Conservation (phyloP, 2,113 vertebrate genomes). For the Calcarius ornatus region DNA sequence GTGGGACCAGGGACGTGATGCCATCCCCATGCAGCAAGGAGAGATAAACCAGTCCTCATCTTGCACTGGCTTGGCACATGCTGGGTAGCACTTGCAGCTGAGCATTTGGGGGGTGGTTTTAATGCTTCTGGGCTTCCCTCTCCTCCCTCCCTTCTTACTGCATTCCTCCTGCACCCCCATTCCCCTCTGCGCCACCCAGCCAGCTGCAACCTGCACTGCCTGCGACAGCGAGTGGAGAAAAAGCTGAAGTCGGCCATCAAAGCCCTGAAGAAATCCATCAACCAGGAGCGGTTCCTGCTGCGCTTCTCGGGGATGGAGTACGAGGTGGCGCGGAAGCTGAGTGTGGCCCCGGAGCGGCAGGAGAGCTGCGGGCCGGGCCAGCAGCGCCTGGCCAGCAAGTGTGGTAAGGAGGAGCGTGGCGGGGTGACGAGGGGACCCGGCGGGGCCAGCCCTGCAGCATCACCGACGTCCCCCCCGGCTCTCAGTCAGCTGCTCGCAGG, state of each 20-base stretch:
- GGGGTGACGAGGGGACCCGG: neutral
- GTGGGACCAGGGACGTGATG: neutral
- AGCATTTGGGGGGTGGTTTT: neutral
- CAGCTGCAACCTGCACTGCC: conserved; percentile 88
- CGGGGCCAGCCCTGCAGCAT: conserved; percentile 7
- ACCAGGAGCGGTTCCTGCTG: conserved; percentile 95
- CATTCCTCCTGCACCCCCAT: neutral
- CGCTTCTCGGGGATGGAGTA: conserved; percentile 92
- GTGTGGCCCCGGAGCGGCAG: conserved; percentile 65
- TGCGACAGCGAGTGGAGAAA: conserved; percentile 90
- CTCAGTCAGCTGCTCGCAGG: conserved; percentile 95
- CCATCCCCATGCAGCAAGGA: neutral
- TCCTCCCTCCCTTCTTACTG: neutral
- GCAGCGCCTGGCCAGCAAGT: conserved; percentile 84
- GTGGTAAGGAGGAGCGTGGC: conserved; percentile 84
- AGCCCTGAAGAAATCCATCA: conserved; percentile 95
- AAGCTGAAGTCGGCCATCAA: conserved; percentile 92
- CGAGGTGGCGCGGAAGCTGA: conserved; percentile 89
- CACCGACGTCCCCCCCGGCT: conserved; percentile 72
- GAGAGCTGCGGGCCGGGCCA: conserved; percentile 85
- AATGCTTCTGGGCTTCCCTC: neutral
- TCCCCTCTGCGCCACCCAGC: conserved; percentile 63
- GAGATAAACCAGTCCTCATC: neutral
- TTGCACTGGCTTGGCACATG: rapidly evolving
- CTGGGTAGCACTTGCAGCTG: neutral